phyloP scores from a whole-genome alignment of 1,140 invertebrate species.

The Cyphomyrmex costatus region DNA sequence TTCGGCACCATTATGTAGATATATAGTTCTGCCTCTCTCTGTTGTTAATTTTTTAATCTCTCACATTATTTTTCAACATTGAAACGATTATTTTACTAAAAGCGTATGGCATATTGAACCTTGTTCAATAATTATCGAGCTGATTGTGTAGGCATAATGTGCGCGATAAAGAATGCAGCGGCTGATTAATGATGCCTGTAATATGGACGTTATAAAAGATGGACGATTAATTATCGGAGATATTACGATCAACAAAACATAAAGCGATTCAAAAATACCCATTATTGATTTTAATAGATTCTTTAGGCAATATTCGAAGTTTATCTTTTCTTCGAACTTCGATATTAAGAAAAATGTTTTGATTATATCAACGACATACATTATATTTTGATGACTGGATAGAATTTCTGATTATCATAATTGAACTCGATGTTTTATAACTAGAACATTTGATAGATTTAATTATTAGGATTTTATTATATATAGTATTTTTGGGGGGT shows the following conservation, averaged over 20 bases:
- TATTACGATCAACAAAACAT: slow-evolving; percentile 41
- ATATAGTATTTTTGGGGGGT: too few relatives aligned
- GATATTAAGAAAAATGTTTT: too few relatives aligned
- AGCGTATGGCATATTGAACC: neutral
- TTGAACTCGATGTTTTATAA: too few relatives aligned
- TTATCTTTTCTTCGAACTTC: neutral
- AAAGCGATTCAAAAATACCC: neutral
- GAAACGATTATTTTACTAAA: slow-evolving; percentile 10
- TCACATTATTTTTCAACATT: neutral
- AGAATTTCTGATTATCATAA: too few relatives aligned
- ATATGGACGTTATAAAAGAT: slow-evolving; percentile 39
- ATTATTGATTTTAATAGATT: slow-evolving; percentile 8
- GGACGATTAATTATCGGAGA: slow-evolving; percentile 49
- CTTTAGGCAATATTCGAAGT: neutral
- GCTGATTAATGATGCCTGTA: slow-evolving; percentile 51
- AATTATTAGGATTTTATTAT: too few relatives aligned
- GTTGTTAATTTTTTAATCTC: neutral
- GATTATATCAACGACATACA: too few relatives aligned
- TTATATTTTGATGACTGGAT: too few relatives aligned
- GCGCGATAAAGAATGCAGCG: slow-evolving; percentile 49
- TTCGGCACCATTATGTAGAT: slow-evolving; percentile 64
- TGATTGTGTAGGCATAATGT: slow-evolving; percentile 20
- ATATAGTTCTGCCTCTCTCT: slow-evolving; percentile 1
- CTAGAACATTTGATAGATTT: too few relatives aligned
- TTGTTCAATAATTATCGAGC: slow-evolving; percentile 41